These are phyloP conservation scores for Simalia tracyae DNA, from an alignment of 2,797 vertebrate genomes.

Conservation along the genomic window DNA sequence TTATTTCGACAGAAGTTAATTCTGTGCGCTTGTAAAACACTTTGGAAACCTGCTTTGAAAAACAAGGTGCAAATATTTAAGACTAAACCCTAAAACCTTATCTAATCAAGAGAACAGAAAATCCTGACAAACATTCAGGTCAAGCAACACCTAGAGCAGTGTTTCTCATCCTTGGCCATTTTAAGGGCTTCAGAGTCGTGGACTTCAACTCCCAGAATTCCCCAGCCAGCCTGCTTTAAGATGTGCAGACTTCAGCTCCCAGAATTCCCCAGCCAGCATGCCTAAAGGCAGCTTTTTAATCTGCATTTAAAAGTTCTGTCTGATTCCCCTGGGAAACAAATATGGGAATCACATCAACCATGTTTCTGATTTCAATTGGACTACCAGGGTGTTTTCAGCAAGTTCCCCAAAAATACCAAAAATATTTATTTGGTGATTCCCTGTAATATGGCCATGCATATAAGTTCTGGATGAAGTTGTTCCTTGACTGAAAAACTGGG, in stretches of 20 bases:
- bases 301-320: background rate
- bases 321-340: background rate
- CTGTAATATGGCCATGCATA: no score
- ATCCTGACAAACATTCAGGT: background rate
- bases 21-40: background rate
- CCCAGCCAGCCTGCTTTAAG: background rate
- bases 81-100: background rate
- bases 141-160: background rate
- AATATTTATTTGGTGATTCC: background rate
- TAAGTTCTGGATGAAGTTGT: background rate
- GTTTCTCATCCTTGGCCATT: background rate
- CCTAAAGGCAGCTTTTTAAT: background rate
- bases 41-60: background rate
- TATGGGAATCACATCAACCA: background rate
- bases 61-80: background rate
- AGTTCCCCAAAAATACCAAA: background rate
- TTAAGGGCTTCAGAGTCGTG: background rate
- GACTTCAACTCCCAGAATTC: background rate
- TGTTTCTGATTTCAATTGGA: background rate
- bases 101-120: background rate
- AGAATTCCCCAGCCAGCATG: background rate
- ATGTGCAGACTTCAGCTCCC: background rate
- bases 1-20: background rate
- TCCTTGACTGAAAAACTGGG: background rate
- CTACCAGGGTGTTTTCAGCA: no score